Percentiles rank a stretch among this genome's conserved stretches.
Conservation (phyloP, 2,888 invertebrate genomes). For the Coleophora flavipennella region DNA sequence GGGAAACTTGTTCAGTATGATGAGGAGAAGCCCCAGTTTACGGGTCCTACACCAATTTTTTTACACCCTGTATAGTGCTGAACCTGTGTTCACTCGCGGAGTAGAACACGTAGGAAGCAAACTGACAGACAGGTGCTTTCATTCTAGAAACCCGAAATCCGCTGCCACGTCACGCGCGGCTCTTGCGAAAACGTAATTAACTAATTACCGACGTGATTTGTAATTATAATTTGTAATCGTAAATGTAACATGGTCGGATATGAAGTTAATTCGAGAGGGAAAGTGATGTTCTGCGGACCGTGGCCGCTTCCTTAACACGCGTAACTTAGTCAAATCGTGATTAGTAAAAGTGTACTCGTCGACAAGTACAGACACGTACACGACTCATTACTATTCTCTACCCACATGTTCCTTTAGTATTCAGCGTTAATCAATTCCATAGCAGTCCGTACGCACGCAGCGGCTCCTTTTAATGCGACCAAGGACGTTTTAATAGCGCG, state of each 20-base stretch:
- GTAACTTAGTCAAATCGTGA: slow-evolving; percentile 18
- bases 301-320: slow-evolving; percentile 40
- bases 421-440: slow-evolving; percentile 7
- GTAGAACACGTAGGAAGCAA: slow-evolving; percentile 16
- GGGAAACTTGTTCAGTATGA: no score
- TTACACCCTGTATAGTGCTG: no score
- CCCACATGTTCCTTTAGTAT: not conserved
- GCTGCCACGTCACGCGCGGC: slow-evolving; percentile 26
- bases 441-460: slow-evolving; percentile 13
- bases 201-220: slow-evolving; percentile 24
- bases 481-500: slow-evolving; percentile 57
- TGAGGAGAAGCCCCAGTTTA: no score
- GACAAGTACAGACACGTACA: slow-evolving; percentile 7
- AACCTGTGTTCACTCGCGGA: not conserved
- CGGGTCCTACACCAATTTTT: no score
- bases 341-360: slow-evolving; percentile 6
- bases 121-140: slow-evolving; percentile 37
- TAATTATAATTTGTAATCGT: slow-evolving; percentile 29
- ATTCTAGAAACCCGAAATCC: slow-evolving; percentile 36
- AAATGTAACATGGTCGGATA: slow-evolving; percentile 26
- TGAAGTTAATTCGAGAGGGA: slow-evolving; percentile 51
- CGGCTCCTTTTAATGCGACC: slow-evolving; percentile 32
- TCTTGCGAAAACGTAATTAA: slow-evolving; percentile 30
- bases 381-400: slow-evolving; percentile 24
- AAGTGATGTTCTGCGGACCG: slow-evolving; percentile 56